Base-by-base conservation (phyloP, 2,113 vertebrate species). In the Corvus hawaiiensis region DNA sequence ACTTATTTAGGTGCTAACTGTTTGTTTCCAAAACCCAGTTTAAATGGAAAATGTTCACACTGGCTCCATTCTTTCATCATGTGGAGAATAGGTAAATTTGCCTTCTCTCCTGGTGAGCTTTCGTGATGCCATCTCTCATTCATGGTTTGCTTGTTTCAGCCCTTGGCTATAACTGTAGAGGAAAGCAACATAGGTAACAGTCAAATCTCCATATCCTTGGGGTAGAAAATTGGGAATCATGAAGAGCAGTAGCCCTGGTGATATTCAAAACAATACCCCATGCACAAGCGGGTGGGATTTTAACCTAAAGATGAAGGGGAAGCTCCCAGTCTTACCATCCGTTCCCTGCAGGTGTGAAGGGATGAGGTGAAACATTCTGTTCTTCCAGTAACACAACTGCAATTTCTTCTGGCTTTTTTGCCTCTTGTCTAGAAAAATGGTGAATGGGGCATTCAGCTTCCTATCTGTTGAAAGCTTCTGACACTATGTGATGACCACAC, bases 1-100 rank as follows among this genome's bases (percentile, higher is more conserved):
- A 78, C 82, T 87, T 89, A 86, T 93, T 92, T 93, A 92, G 72
- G 41, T 76, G 80, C 49, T 86, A 83, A 63, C 44, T 81, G n/a
- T 88, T 96, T 96, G 43, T 84, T 90, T 87, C 89, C 8, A 6
- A 89, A 90, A 92, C 46, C 16, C 56, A 21, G 11, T 87, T 94
- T 84, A 41, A 87, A 26, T 56, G 44, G 69, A 75, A 92, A 75
- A 82, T 58, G 16, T 77, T 89, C 56, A 23, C 9, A 17, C 7
- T 32, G 23, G 26, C 35, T 92, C 73, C 24, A 43, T 84, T 81
- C 44, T 93, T 92, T 72, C 33, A 24, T 41, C 23, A 5, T 13
- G 21, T 61, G 30, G 46, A 64, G 63, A 94, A 61, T 6, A 74
- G 44, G 39, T 16, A 84, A 84, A 72, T 82, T 67, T 93, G 13